These are phyloP conservation scores for Mormyrus hasselquistii DNA, from an alignment of 2,797 vertebrate genomes.

Conservation along the genomic window DNA sequence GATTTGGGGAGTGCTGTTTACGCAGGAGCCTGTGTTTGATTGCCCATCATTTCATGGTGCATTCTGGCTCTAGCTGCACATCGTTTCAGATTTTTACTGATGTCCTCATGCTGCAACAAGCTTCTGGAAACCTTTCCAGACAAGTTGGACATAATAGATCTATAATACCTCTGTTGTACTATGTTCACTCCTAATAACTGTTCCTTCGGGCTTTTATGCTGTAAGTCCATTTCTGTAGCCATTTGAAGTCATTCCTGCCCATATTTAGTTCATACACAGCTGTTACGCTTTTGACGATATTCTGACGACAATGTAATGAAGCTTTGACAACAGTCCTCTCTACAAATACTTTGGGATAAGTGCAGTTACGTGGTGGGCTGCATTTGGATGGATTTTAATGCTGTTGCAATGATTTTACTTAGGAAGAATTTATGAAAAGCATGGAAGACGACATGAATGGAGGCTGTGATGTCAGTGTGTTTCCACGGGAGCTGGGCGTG, in stretches of 20 bases:
- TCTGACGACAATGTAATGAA: background rate
- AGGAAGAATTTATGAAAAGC: background rate
- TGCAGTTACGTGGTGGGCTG: background rate
- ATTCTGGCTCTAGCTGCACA: background rate
- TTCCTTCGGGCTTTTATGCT: background rate
- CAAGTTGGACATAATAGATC: background rate
- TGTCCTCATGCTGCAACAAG: background rate
- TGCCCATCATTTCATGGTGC: background rate
- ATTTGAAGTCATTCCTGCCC: background rate
- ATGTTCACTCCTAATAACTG: background rate
- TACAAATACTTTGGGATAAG: background rate
- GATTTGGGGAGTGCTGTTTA: background rate
- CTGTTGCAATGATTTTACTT: background rate
- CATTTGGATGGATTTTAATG: background rate
- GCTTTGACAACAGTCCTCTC: background rate
- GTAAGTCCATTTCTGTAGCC: background rate
- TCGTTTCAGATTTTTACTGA: background rate
- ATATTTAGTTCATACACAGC: background rate
- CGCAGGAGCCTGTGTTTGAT: background rate
- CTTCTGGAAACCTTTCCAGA: background rate
- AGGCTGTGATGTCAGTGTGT: background rate
- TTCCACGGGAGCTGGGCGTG: background rate
- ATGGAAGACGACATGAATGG: background rate
- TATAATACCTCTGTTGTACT: background rate
- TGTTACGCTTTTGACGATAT: background rate